Evolutionary conservation across 2,113 vertebrate species (phyloP), one percentile per base, ranked within the genome.

Genomic region (Halcyon malimbica): DNA sequence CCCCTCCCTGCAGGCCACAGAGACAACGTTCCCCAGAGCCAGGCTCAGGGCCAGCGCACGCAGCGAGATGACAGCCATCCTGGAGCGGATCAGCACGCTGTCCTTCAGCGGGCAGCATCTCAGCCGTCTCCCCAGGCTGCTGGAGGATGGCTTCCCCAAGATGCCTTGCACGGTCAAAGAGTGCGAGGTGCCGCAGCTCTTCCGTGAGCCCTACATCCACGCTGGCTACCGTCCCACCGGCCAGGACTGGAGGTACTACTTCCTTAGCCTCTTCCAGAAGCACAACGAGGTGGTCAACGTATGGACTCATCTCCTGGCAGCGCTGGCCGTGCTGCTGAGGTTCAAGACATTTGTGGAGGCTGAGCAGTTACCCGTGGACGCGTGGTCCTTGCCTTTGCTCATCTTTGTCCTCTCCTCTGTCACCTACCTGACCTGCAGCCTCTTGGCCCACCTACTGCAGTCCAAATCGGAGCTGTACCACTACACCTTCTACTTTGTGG

Each of bases 221-320:
- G 79, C 98, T 0, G 99, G 99, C 9, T 99, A 99, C 98, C 98
- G 99, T 11, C 99, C 99, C 33, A 94, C 97, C 0, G 98, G 97
- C 50, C 99, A 99, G 71, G 97, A 98, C 80, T 99, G 99, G 99
- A 98, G 97, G 18, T 99, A 98, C 97, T 99, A 99, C 96, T 96
- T 99, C 89, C 90, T 99, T 51, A 99, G 99, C 96, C 98, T 99
- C 93, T 99, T 99, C 86, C 99, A 99, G 97, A 98, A 98, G 60
- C 99, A 99, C 98, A 99, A 99, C 0, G 99, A 99, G 93, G 98
- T 98, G 64, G 97, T 99, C 83, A 99, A 99, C 0, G 99, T 99
- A 3, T 99, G 99, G 99, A 99, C 98, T 51, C 99, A 99, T 71
- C 85, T 99, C 89, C 95, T 99, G 97, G 98, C 98, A 0, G 98